Evolutionary conservation across 2,888 invertebrate species (phyloP), one percentile per base, ranked within the genome.

Genomic region (Hydriomena furcata): DNA sequence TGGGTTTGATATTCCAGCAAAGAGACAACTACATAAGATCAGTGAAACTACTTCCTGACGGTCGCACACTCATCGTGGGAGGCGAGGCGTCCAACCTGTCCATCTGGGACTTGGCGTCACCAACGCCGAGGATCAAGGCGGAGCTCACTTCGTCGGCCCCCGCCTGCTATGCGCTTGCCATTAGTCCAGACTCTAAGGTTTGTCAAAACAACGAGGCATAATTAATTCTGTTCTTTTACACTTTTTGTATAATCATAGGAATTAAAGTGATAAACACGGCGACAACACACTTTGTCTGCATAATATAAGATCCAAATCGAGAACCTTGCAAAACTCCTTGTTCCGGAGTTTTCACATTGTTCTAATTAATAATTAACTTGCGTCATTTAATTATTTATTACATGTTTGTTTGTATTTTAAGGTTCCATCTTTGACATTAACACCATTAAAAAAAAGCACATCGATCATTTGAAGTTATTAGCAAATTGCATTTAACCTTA

Each of bases 151-250:
- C 97, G 0, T 96, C 95, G 46, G 98, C 98, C 1, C 98, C 98
- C 1, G 98, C 98, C 0, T 99, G 98, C 84, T 99, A 99, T 79
- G 98, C 98, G n/a, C 92, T 99, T 7, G 98, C 98, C 47, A 97
- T 99, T 68, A 97, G 97, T 68, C 97, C 97, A 0, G 98, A 99
- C 82, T 97, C 97, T 27, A 98, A 98, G 91, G 93, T 92, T 5
- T 28, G 7, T 8, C 27, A 25, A 7, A 7, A 25, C 6, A 1
- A 25, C n/a, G 25, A 25, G 3, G 1, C n/a, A 25, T 2, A 23
- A 35, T 34, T 1, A n/a, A n/a, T n/a, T n/a, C n/a, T n/a, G n/a
- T n/a, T 25, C n/a, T n/a, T 7, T 7, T 24, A 24, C 2, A 6
- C 6, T 7, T 25, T n/a, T 17, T 2, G 17, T 17, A 17, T 17